phyloP scores from a whole-genome alignment of 1,140 invertebrate species.

The Aphaenogaster ashmeadi region DNA sequence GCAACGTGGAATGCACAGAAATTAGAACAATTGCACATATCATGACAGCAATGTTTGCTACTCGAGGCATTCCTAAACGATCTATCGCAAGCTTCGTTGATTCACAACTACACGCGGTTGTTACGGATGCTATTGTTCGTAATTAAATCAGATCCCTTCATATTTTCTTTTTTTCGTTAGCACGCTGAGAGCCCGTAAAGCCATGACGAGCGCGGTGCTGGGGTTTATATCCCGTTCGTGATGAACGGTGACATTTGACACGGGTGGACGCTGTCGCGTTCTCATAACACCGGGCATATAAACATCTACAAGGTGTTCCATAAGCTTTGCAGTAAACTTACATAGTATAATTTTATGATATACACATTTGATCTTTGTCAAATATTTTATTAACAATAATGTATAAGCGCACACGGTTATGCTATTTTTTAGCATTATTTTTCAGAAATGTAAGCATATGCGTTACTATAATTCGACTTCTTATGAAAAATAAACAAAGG shows the following conservation, averaged over 20 bases:
- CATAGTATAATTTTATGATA: not conserved
- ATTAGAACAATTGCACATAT: slow-evolving; percentile 34
- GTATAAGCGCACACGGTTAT: no score
- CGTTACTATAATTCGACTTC: not conserved
- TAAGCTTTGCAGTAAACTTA: slow-evolving; percentile 23
- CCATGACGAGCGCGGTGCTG: slow-evolving; percentile 33
- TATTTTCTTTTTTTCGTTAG: not conserved
- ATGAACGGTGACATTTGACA: slow-evolving; percentile 62
- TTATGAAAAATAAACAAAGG: not conserved
- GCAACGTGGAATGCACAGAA: not conserved
- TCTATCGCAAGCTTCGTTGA: not conserved
- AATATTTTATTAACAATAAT: slow-evolving; percentile 28
- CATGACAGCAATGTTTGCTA: not conserved
- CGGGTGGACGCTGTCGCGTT: slow-evolving; percentile 49
- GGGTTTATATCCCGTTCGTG: slow-evolving; percentile 37
- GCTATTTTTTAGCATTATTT: not conserved
- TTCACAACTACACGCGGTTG: not conserved
- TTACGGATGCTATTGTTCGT: slow-evolving; percentile 33
- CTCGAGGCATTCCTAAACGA: slow-evolving; percentile 1
- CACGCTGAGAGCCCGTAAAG: slow-evolving; percentile 43
- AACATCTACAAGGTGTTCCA: slow-evolving; percentile 45
- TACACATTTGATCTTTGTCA: not conserved
- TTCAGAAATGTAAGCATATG: not conserved
- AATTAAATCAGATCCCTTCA: slow-evolving; percentile 46
- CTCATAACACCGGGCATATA: slow-evolving; percentile 44